Conservation (phyloP, 2,888 invertebrate genomes). For the Onthophagus sagittarius region DNA sequence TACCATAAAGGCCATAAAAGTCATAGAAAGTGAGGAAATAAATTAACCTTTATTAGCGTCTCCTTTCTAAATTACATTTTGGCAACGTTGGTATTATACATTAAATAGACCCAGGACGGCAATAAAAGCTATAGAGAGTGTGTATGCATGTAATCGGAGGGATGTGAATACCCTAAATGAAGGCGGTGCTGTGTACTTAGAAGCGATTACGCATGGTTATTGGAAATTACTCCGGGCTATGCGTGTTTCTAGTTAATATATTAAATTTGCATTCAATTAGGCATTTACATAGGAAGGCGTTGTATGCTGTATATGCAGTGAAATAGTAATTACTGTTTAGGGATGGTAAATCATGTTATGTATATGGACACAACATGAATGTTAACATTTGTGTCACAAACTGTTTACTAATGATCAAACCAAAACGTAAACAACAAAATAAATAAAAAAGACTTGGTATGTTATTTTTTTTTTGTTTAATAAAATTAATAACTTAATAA, state of each 20-base stretch:
- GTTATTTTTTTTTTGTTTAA: no score
- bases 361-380: background rate
- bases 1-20: no score
- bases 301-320: background rate
- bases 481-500: no score
- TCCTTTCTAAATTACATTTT: background rate
- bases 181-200: conserved; percentile 12
- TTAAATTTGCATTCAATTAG: conserved; percentile 15
- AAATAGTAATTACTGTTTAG: background rate
- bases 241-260: conserved; percentile 17
- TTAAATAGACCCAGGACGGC: conserved; percentile 2
- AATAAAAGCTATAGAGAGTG: background rate
- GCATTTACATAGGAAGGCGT: background rate
- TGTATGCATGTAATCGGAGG: background rate
- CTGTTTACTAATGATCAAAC: no score
- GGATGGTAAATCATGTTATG: background rate
- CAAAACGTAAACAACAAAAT: no score
- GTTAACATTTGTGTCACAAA: background rate
- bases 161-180: background rate
- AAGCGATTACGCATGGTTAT: conserved; percentile 16
- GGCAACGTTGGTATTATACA: background rate
- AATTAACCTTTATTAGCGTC: background rate
- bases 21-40: no score
- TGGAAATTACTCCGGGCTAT: conserved; percentile 14
- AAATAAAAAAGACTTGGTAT: no score